Evolutionary conservation across 2,888 invertebrate genomes (phyloP).

Genomic region (Nebria brevicollis): DNA sequence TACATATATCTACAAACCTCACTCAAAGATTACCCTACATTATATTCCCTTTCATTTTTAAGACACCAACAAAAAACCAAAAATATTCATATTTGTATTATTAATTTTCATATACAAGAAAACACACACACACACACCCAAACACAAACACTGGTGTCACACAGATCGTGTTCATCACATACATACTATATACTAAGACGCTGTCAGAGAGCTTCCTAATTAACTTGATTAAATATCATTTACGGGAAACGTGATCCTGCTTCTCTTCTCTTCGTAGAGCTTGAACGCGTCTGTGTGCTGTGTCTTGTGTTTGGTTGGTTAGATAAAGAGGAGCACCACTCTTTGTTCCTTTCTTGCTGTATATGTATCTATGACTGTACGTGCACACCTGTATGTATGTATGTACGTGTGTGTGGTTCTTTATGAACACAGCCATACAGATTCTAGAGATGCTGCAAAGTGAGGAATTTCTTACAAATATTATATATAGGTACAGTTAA

Average conservation of each 20-base stretch:
- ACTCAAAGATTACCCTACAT: background rate
- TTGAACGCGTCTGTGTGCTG: background rate
- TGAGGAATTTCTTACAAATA: too few relatives aligned
- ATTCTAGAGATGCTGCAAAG: too few relatives aligned
- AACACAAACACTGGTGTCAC: background rate
- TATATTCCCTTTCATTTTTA: background rate
- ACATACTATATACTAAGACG: background rate
- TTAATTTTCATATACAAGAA: too few relatives aligned
- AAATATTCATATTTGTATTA: too few relatives aligned
- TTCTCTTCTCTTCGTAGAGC: constrained; percentile 3
- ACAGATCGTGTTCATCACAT: too few relatives aligned
- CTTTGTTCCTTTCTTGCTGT: background rate
- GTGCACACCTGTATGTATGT: too few relatives aligned
- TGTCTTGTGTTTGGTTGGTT: constrained; percentile 6
- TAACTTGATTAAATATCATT: constrained; percentile 45
- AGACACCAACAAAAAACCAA: background rate
- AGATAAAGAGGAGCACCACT: background rate
- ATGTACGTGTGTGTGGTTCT: too few relatives aligned
- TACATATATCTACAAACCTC: background rate
- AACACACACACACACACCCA: background rate
- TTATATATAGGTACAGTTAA: too few relatives aligned
- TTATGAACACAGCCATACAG: too few relatives aligned
- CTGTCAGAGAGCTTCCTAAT: constrained; percentile 31
- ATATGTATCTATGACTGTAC: background rate
- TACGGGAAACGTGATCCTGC: constrained; percentile 17